Conservation (phyloP, 2,797 vertebrate species). For the Geotria australis region DNA sequence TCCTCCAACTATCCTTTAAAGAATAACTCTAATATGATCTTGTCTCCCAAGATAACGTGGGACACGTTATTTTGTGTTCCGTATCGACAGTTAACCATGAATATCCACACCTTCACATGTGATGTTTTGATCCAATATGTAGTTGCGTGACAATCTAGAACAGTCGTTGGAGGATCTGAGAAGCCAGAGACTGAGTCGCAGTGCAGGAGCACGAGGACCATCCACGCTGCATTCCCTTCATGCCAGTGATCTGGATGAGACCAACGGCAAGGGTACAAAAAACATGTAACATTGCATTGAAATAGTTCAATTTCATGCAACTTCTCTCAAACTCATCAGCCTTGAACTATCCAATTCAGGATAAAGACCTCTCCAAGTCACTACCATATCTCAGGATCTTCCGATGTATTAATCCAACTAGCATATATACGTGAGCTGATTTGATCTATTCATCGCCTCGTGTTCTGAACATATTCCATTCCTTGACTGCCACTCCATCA, state of each 20-base stretch:
- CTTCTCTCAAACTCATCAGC: too few species aligned
- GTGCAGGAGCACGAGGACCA: constrained; percentile 15
- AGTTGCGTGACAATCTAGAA: constrained; percentile 61
- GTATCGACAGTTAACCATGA: too few species aligned
- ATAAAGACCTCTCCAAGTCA: too few species aligned
- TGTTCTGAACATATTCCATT: too few species aligned
- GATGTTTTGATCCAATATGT: constrained; percentile 3
- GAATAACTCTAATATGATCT: not conserved
- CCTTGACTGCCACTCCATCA: too few species aligned
- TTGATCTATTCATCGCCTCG: too few species aligned
- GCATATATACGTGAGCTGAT: too few species aligned
- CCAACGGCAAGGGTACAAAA: constrained; percentile 19
- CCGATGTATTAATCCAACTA: too few species aligned
- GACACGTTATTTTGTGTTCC: too few species aligned
- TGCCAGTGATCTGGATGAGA: constrained; percentile 37
- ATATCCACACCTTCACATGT: not conserved
- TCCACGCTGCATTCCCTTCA: constrained; percentile 34
- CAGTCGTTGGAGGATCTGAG: constrained; percentile 49
- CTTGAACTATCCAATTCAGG: too few species aligned
- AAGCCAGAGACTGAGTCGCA: constrained; percentile 19
- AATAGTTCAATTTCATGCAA: too few species aligned
- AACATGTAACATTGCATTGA: not conserved
- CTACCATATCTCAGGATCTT: too few species aligned
- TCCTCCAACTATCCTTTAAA: not conserved
- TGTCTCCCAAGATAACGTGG: not conserved